Evolutionary conservation across 2,888 invertebrate genomes (phyloP).

Genomic region (Julus scandinavius): DNA sequence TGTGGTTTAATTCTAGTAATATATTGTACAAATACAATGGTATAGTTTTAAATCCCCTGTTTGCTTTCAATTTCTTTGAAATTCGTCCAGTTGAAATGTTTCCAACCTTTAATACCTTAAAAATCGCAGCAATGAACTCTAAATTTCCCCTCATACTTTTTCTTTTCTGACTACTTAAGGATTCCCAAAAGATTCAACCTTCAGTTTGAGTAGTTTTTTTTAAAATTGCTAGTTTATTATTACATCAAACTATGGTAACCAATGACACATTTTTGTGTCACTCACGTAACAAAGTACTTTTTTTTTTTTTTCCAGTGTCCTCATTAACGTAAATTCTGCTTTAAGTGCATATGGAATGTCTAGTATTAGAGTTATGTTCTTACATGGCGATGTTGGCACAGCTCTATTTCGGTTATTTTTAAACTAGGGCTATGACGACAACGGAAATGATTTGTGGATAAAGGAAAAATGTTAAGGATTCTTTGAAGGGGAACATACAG

Average conservation of each 20-base stretch:
- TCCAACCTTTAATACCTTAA: slow-evolving; percentile 18
- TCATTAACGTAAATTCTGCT: neutral
- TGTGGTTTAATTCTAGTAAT: neutral
- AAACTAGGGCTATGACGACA: neutral
- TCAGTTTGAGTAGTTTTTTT: neutral
- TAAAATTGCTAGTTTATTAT: neutral
- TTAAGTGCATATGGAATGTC: neutral
- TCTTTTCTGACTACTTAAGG: neutral
- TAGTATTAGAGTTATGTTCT: slow-evolving; percentile 3
- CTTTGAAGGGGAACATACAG: neutral
- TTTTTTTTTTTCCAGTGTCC: neutral
- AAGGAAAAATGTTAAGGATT: neutral
- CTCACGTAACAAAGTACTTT: neutral
- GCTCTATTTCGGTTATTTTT: slow-evolving; percentile 9
- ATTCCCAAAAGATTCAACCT: neutral
- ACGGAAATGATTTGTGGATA: neutral
- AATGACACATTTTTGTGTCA: no score
- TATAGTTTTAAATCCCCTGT: neutral
- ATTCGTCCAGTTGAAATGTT: neutral
- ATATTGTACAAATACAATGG: no score
- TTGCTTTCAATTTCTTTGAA: neutral
- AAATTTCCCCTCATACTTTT: neutral
- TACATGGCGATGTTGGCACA: slow-evolving; percentile 36
- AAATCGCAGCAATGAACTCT: slow-evolving; percentile 6
- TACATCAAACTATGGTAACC: no score